Evolutionary conservation across 2,797 vertebrate species (phyloP).

Genomic region (Cuculus canorus): DNA sequence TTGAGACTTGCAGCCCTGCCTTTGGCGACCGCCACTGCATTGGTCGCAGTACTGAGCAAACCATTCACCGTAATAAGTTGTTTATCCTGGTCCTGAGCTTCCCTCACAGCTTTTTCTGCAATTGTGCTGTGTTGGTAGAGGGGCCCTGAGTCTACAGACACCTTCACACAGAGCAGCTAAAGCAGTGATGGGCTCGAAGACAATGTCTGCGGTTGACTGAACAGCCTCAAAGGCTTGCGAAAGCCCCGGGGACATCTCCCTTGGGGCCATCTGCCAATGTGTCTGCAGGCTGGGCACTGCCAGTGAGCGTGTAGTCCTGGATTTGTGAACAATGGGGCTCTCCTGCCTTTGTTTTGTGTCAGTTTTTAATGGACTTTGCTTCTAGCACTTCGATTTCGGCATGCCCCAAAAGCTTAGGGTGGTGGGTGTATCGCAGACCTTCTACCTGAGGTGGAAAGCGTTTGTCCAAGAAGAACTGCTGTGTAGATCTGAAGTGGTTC

Average conservation of each 20-base stretch:
- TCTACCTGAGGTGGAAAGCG: background rate
- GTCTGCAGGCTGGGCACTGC: background rate
- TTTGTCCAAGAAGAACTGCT: background rate
- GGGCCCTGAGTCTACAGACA: background rate
- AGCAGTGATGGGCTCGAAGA: background rate
- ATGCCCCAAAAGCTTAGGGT: background rate
- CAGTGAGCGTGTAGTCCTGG: background rate
- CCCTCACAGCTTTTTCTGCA: background rate
- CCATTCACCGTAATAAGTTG: background rate
- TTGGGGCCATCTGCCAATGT: background rate
- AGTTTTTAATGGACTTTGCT: background rate
- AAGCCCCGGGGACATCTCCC: background rate
- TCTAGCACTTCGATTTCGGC: background rate
- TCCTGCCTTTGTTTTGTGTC: background rate
- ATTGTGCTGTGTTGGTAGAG: background rate
- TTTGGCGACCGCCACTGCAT: background rate
- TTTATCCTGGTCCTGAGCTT: conserved; percentile 42
- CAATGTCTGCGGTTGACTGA: background rate
- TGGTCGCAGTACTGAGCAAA: background rate
- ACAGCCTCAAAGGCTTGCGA: conserved; percentile 40
- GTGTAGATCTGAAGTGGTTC: background rate
- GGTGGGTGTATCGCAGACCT: background rate
- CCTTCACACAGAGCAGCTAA: background rate
- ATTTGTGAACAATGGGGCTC: background rate
- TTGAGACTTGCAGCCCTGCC: background rate